phyloP scores from a whole-genome alignment of 1,140 invertebrate species.

The Zaprionus ornatus region DNA sequence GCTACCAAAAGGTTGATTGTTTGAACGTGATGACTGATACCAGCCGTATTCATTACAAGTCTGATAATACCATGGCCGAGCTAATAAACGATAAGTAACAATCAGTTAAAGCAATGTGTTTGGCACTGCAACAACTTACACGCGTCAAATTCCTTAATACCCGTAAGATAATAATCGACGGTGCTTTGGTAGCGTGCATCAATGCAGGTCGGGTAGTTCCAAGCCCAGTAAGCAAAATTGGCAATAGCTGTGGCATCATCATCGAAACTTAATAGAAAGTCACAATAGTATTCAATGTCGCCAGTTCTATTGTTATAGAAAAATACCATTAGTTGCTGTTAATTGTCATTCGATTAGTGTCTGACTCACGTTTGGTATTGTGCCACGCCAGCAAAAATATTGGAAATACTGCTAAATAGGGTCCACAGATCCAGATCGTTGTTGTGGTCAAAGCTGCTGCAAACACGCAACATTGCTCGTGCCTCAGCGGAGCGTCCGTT shows the following conservation, averaged over 20 bases:
- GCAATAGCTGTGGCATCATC: constrained; percentile 68
- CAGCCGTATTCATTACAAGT: constrained; percentile 94
- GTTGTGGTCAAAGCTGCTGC: constrained; percentile 68
- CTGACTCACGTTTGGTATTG: constrained; percentile 66
- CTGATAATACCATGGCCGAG: constrained; percentile 91
- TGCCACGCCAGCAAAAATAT: constrained; percentile 68
- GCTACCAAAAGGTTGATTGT: constrained; percentile 87
- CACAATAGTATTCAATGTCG: constrained; percentile 60
- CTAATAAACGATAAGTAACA: constrained; percentile 56
- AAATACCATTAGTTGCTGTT: background rate
- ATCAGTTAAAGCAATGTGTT: background rate
- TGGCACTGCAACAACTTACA: constrained; percentile 46
- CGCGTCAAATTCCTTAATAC: constrained; percentile 41
- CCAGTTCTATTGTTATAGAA: constrained; percentile 28
- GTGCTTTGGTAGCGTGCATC: constrained; percentile 59
- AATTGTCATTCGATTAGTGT: background rate
- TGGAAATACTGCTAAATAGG: constrained; percentile 71
- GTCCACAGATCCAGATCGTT: constrained; percentile 77
- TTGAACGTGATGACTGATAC: constrained; percentile 89
- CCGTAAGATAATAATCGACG: constrained; percentile 56
- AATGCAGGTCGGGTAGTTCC: constrained; percentile 44
- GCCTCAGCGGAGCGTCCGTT: constrained; percentile 59
- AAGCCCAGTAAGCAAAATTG: constrained; percentile 63
- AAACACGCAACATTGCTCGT: constrained; percentile 82
- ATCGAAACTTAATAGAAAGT: constrained; percentile 53